A percentile compares a stretch with the other conserved stretches of the same genome.
phyloP scores from a whole-genome alignment of 1,140 invertebrate species.

The Ceratitis capitata region DNA sequence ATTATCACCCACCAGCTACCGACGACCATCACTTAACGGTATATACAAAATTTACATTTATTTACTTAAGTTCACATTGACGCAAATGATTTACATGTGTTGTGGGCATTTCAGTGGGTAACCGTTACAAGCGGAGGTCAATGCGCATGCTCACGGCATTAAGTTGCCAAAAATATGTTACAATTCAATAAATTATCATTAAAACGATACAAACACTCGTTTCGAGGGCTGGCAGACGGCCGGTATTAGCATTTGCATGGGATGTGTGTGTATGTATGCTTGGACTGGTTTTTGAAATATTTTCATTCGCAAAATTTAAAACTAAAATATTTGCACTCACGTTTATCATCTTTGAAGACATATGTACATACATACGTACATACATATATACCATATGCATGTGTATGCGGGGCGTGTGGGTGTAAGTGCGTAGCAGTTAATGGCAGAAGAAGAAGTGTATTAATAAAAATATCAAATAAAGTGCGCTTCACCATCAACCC shows the following conservation, averaged over 20 bases:
- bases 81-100: neutral
- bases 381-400: neutral
- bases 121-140: slow-evolving; percentile 16
- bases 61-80: neutral
- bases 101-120: neutral
- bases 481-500: too few species aligned
- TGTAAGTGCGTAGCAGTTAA: neutral
- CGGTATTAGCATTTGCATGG: neutral
- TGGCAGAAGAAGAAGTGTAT: neutral
- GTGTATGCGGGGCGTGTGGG: too few species aligned
- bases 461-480: too few species aligned
- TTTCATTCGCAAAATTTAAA: neutral
- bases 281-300: neutral
- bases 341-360: neutral
- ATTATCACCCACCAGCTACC: neutral
- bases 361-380: neutral
- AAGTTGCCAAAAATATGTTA: slow-evolving; percentile 21
- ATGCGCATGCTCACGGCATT: neutral
- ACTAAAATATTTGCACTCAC: slow-evolving; percentile 11
- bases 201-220: neutral
- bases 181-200: neutral
- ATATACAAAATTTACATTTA: neutral
- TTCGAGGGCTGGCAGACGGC: neutral
- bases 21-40: too few species aligned
- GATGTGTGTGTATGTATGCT: neutral